Base-by-base conservation (phyloP, 1,140 invertebrate species). In the Pararge aegeria region DNA sequence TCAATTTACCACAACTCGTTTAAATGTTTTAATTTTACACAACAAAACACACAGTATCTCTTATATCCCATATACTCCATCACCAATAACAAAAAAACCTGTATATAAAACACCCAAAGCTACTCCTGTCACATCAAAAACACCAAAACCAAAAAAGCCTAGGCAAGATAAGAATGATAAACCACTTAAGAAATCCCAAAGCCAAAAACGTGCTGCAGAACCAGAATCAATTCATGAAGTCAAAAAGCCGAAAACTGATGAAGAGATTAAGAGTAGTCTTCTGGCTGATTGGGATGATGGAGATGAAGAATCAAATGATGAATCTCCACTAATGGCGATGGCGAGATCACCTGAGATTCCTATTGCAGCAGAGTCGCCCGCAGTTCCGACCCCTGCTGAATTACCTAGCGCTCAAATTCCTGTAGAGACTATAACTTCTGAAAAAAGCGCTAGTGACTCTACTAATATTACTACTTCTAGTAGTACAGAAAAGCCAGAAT, bases 11-110 rank as follows among this genome's bases (percentile, higher is more conserved):
- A 92, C 93, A 18, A 90, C 91, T 7, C 89, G 94, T 13, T 77
- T 95, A 9, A 95, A 94, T 75, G 93, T 94, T 24, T 91, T 95
- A 61, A 92, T 95, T 54, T 88, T 92, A 66, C 95, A 95, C 73
- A 93, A 93, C 38, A 91, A 93, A 91, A 87, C 93, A 90, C 90
- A 93, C 70, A 87, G 83, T 75, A 73, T 83, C 30, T 78, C 83
- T 52, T 85, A 80, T 68, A 80, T 73, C 21, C 77, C 87, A 40
- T 90, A 87, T 51, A 90, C 83, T 61, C 87, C 89, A 42, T 77
- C 87, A 19, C 83, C 83, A 44, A 70, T 82, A 3, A 75, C 67
- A 38, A 90, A 89, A 71, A 84, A 81, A 65, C 44, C 68, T 10
- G 20, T 58, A 27, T 20, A 59, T 18, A 62, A 66, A 29, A 42